Evolutionary conservation across 1,140 invertebrate genomes (phyloP), one percentile per base, ranked within the genome.

Genomic region (Macrotrachela quadricornifera): DNA sequence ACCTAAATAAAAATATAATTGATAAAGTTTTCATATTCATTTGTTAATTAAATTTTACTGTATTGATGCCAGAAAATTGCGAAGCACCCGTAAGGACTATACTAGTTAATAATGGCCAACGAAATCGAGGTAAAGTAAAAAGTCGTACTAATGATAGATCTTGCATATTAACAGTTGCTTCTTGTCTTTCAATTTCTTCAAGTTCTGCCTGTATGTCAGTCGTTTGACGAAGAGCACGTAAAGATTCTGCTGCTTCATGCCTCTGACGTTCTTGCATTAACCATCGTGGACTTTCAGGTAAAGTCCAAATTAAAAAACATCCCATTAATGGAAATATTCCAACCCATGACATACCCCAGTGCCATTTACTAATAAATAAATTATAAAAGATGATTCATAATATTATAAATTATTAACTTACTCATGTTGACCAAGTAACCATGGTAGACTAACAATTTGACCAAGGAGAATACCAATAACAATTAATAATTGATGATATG

Each of bases 401-500:
- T 30, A 30, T 30, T 30, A 4, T 30, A 2, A 8, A 30, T 30
- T 30, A 30, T 30, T 30, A 8, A 30, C 21, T 30, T 30, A 30
- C 21, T 30, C 21, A 30, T 30, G 21, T 30, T 30, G 21, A 4
- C 54, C 54, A 9, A 52, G 41, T 37, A 52, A 18, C 13, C 43
- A 39, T 14, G 51, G 51, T 14, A 56, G 15, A 16, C 84, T 84
- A 17, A 87, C 62, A 0, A 85, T 58, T 4, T 72, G 69, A 56
- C 59, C 41, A 57, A 85, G 64, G 1, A 87, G 68, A 53, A 88
- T 88, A 0, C 82, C 81, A 46, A 87, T 82, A 0, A 83, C 85
- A 55, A 88, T 80, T 13, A 85, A 78, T 8, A 90, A 64, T 61
- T 90, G 85, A 63, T 86, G 85, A 0, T 85, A 80, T 2, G 82